These are phyloP conservation scores for Xerus rutilus DNA, from an alignment of 2,797 vertebrate genomes.

Conservation along the genomic window DNA sequence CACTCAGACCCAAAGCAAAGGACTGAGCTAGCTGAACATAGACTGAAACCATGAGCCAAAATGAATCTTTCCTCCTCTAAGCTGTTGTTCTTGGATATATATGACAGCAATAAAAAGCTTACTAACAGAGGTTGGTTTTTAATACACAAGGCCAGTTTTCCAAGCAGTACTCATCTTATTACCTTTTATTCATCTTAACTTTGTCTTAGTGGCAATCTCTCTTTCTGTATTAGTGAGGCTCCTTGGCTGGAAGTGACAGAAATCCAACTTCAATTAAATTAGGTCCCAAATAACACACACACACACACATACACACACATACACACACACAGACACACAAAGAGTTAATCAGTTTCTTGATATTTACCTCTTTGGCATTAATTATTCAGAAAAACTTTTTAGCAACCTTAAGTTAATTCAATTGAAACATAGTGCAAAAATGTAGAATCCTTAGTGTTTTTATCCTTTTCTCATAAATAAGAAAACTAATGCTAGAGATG, in stretches of 20 bases:
- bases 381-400: slow-evolving; percentile 22
- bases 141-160: neutral
- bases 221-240: neutral
- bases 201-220: neutral
- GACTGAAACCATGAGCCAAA: too few species aligned
- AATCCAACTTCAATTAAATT: slow-evolving; percentile 24
- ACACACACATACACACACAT: neutral
- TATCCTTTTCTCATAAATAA: neutral
- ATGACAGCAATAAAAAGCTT: too few species aligned
- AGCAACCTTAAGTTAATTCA: neutral
- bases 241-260: neutral
- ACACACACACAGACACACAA: neutral
- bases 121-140: neutral
- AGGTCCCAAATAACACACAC: neutral
- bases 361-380: neutral
- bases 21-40: too few species aligned
- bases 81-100: too few species aligned
- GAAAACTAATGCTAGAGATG: neutral
- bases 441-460: neutral
- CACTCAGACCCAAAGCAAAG: neutral
- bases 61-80: too few species aligned
- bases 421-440: slow-evolving; percentile 1
- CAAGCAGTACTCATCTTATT: neutral
- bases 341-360: neutral
- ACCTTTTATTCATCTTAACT: neutral